These are phyloP conservation scores for Catostylus mosaicus DNA, from an alignment of 30 jellyfish, hydroid and myxozoan species.

Conservation along the genomic window DNA sequence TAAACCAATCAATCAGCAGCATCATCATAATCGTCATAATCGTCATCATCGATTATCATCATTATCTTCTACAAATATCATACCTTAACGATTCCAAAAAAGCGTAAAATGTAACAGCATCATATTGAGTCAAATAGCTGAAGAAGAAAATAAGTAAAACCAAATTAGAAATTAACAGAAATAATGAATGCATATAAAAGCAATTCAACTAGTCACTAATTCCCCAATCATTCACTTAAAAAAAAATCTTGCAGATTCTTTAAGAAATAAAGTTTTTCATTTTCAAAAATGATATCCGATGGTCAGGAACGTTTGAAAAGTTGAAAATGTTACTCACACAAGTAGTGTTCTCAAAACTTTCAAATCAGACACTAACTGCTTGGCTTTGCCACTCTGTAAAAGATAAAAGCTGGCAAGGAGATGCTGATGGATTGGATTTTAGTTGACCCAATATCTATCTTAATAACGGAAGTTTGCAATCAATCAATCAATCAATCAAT, in stretches of 20 bases:
- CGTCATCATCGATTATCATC: background rate
- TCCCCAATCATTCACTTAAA: too few relatives aligned
- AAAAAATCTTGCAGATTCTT: too few relatives aligned
- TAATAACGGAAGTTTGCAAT: too few relatives aligned
- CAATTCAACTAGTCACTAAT: too few relatives aligned
- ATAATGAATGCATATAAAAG: background rate
- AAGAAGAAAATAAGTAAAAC: background rate
- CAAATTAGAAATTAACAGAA: background rate
- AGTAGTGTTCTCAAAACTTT: slow-evolving; percentile 79
- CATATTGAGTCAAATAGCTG: slow-evolving; percentile 93
- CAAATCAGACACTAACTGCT: slow-evolving; percentile 86
- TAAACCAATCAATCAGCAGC: background rate
- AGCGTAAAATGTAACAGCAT: slow-evolving; percentile 87
- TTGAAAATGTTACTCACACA: slow-evolving; percentile 22
- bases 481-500: background rate
- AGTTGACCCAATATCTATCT: too few relatives aligned
- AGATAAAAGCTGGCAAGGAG: too few relatives aligned
- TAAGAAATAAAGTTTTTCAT: too few relatives aligned
- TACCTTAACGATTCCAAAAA: slow-evolving; percentile 86
- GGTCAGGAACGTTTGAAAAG: background rate
- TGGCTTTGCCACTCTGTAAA: slow-evolving; percentile 79
- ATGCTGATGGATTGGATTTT: too few relatives aligned
- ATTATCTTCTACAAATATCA: too few relatives aligned
- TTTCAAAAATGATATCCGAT: too few relatives aligned
- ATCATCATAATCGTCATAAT: background rate